Base-by-base conservation (phyloP, 2,113 vertebrate genomes). In the Zeus faber region DNA sequence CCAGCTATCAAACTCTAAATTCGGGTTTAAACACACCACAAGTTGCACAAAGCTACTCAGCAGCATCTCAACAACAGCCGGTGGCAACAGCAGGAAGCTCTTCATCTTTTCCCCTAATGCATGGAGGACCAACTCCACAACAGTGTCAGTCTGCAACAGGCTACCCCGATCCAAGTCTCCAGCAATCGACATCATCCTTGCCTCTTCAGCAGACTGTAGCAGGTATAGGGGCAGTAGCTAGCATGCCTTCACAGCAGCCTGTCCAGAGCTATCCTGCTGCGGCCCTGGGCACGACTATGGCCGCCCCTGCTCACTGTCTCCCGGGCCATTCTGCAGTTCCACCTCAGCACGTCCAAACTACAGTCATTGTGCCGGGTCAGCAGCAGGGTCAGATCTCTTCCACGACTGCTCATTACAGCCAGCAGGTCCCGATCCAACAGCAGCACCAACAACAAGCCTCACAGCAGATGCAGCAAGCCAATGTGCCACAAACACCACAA, bases 321-420 rank as follows among this genome's bases (percentile, higher is more conserved):
- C 53, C 54, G 52, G 41, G 64, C 55, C 66, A 68, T 60, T 58
- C 58, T 63, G 18, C 76, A n/a, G 44, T 63, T n/a, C 39, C 58
- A 54, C 46, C 62, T 40, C 72, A 76, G 58, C 70, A 77, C 16
- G 21, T 68, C 25, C 72, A 76, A 29, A 31, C 58, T 3, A 21
- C 62, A 54, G 63, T 63, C 22, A 52, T 59, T 23, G 70, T 58
- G 40, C 55, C 29, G 18, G 61, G 56, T 74, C 78, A 76, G 67
- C 84, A 70, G 58, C 43, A 54, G 70, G 67, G 54, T 39, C 81
- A 55, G 65, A 70, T 49, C 64, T 58, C 69, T 2, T 62, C 69
- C 41, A 54, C 74, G 70, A 60, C 81, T 64, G 67, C 72, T 74
- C 73, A 81, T 69, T 77, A 74, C 50, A 68, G 27, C 66, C 82